Conservation (phyloP, 2,797 vertebrate species). For the Falco peregrinus region DNA sequence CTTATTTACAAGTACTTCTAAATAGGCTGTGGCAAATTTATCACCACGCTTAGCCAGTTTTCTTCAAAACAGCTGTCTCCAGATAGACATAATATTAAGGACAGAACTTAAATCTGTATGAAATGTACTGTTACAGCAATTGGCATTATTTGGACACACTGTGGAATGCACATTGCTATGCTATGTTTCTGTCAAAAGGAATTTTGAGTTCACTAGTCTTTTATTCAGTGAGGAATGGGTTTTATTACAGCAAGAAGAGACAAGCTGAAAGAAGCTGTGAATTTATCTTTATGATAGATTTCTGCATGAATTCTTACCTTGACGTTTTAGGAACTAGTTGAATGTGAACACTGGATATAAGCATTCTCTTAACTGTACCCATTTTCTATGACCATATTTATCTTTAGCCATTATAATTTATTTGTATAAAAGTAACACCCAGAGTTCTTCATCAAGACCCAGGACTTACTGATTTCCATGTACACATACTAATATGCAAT, state of each 20-base stretch:
- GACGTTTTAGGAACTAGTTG: not conserved
- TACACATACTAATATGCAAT: not conserved
- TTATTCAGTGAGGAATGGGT: not conserved
- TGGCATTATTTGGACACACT: not conserved
- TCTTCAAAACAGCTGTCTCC: not conserved
- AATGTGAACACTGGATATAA: not conserved
- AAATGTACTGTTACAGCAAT: not conserved
- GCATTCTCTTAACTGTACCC: not conserved
- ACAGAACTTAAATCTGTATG: not conserved
- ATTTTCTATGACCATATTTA: not conserved
- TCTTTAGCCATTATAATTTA: not conserved
- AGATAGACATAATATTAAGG: not conserved
- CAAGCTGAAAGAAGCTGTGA: not conserved
- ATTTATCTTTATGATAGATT: conserved; percentile 14
- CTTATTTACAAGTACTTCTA: not conserved
- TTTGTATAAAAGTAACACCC: not conserved
- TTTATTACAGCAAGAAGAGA: conserved; percentile 24
- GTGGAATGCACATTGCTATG: not conserved
- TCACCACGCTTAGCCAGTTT: not conserved
- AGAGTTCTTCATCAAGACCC: not conserved
- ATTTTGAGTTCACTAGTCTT: not conserved
- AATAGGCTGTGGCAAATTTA: not conserved
- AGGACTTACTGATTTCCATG: not conserved
- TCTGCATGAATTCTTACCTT: not conserved
- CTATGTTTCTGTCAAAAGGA: not conserved